Conservation (phyloP, 2,888 invertebrate genomes). For the Spodoptera littoralis region DNA sequence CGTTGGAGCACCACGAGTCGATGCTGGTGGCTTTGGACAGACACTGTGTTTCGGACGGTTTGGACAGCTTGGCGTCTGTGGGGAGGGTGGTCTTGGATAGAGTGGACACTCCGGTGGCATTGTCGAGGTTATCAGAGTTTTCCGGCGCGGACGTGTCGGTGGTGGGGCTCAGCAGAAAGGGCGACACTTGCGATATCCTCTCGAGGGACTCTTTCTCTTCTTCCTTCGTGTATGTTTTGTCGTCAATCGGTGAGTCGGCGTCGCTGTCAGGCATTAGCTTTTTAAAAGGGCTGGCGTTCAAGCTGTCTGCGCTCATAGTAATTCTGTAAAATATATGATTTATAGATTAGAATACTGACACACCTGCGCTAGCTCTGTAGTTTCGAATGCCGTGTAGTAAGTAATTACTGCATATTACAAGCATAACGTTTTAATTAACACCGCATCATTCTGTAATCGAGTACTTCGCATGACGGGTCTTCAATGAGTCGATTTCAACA, state of each 20-base stretch:
- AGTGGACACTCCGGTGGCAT: constrained; percentile 81
- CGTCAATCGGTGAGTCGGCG: constrained; percentile 71
- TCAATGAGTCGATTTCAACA: constrained; percentile 41
- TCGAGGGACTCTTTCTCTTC: constrained; percentile 78
- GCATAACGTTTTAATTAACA: constrained; percentile 40
- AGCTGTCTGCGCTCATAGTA: constrained; percentile 86
- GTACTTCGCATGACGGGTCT: constrained; percentile 37
- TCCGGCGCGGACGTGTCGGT: constrained; percentile 79
- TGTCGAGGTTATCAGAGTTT: constrained; percentile 72
- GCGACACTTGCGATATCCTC: constrained; percentile 82
- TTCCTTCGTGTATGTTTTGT: constrained; percentile 77
- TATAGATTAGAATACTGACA: constrained; percentile 39
- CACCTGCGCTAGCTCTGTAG: constrained; percentile 37
- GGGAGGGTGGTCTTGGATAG: constrained; percentile 85
- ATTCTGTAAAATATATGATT: constrained; percentile 68
- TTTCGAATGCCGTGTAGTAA: constrained; percentile 39
- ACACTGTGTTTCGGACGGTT: constrained; percentile 82
- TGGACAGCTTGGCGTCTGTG: constrained; percentile 84
- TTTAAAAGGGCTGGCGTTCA: constrained; percentile 79
- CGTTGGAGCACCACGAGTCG: constrained; percentile 91
- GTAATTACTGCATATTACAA: constrained; percentile 37
- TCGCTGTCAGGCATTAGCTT: constrained; percentile 58
- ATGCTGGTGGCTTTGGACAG: constrained; percentile 89
- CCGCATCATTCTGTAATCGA: constrained; percentile 38
- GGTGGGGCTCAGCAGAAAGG: constrained; percentile 81